Percentiles rank a stretch among this genome's conserved stretches.
Conservation (phyloP, 2,113 vertebrate species). For the Monarcha castaneiventris region DNA sequence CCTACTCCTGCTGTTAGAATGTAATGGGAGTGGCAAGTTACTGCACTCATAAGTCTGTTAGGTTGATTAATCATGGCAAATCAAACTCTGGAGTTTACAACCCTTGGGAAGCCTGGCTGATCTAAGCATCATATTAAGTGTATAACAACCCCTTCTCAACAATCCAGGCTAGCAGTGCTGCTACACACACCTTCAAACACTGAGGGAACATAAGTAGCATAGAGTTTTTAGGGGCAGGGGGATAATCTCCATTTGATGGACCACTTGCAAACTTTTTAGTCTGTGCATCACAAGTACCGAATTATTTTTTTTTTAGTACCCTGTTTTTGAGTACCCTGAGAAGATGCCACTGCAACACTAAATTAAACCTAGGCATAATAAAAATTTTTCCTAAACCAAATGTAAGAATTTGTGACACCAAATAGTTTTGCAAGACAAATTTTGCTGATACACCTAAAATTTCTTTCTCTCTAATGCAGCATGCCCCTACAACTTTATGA, state of each 20-base stretch:
- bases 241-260: not conserved
- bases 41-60: not conserved
- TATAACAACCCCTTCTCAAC: not conserved
- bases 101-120: not conserved
- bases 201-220: fast-evolving
- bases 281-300: fast-evolving
- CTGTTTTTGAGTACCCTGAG: not conserved
- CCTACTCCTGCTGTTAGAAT: not conserved
- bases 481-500: not conserved
- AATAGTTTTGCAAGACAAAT: not conserved
- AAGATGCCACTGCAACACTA: not conserved
- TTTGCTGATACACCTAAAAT: not conserved
- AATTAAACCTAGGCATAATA: not conserved
- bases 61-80: not conserved
- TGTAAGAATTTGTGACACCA: not conserved
- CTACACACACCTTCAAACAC: not conserved
- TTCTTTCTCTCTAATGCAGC: not conserved
- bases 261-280: not conserved
- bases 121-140: not conserved
- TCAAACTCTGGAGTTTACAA: not conserved
- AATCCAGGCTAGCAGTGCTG: not conserved
- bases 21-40: not conserved
- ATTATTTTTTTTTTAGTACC: not conserved
- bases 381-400: not conserved
- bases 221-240: fast-evolving